These are phyloP conservation scores for Aphidoletes aphidimyza DNA, from an alignment of 2,888 invertebrate genomes.

Conservation along the genomic window DNA sequence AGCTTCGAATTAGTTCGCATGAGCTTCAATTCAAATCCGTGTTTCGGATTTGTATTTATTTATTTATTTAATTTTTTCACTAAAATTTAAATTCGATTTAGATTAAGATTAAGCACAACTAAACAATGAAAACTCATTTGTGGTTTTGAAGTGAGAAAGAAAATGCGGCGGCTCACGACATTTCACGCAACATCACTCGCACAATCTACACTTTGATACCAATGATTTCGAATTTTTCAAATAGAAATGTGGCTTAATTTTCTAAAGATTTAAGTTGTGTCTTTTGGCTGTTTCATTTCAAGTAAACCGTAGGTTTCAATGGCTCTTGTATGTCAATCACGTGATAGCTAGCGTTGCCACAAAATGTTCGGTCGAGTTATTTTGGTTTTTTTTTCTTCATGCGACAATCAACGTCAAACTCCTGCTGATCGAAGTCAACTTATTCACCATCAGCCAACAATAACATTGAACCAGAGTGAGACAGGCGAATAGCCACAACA, in stretches of 20 bases:
- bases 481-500: no score
- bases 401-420: no score
- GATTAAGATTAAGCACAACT: background rate
- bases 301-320: background rate
- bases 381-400: background rate
- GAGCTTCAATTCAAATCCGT: background rate
- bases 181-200: background rate
- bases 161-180: background rate
- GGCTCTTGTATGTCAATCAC: background rate
- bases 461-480: background rate
- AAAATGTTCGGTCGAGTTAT: background rate
- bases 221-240: slow-evolving; percentile 30
- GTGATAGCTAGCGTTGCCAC: slow-evolving; percentile 21
- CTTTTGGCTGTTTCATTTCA: background rate
- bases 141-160: background rate
- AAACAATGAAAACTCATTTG: background rate
- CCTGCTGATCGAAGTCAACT: background rate
- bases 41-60: background rate
- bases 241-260: background rate
- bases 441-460: background rate
- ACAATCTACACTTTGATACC: background rate
- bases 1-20: background rate
- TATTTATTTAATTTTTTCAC: background rate
- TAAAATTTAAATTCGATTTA: background rate
- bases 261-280: background rate